Conservation (phyloP, 2,113 vertebrate species). For the Gallinago media region DNA sequence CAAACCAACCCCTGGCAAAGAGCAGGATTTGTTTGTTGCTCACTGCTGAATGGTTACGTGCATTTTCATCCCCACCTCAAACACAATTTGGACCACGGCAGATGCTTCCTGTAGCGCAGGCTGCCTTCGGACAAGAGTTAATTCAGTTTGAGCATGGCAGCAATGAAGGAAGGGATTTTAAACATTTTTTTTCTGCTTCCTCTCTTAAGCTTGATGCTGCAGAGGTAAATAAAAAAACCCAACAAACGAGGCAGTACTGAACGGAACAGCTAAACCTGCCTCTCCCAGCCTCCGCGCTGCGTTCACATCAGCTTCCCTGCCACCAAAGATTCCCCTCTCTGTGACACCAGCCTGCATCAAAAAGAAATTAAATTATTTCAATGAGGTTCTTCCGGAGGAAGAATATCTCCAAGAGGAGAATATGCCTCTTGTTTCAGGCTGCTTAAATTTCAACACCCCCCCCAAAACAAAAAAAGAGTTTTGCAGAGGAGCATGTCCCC, state of each 20-base stretch:
- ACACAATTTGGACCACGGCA: not conserved
- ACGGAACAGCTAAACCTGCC: not conserved
- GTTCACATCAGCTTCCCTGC: not conserved
- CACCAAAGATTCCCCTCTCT: not conserved
- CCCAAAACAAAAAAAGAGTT: not conserved
- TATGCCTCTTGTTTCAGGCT: not conserved
- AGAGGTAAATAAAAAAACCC: not conserved
- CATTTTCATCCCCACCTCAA: slow-evolving; percentile 51
- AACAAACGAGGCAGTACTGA: not conserved
- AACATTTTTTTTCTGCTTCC: not conserved
- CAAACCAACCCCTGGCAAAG: not conserved
- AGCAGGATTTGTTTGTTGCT: slow-evolving; percentile 18
- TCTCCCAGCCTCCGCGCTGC: not conserved
- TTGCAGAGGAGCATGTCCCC: not conserved
- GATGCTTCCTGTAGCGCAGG: not conserved
- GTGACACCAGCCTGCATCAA: not conserved
- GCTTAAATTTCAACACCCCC: not conserved
- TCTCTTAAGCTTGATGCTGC: not conserved
- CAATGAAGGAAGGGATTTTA: slow-evolving; percentile 18
- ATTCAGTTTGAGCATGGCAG: slow-evolving; percentile 2
- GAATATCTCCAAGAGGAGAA: not conserved
- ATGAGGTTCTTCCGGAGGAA: not conserved
- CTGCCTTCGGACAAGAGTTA: not conserved
- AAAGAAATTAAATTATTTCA: slow-evolving; percentile 3
- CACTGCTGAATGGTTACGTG: not conserved